A percentile compares a stretch with the other conserved stretches of the same genome.
phyloP scores from a whole-genome alignment of 2,797 vertebrate genomes.

The Hoplostethus mediterraneus region DNA sequence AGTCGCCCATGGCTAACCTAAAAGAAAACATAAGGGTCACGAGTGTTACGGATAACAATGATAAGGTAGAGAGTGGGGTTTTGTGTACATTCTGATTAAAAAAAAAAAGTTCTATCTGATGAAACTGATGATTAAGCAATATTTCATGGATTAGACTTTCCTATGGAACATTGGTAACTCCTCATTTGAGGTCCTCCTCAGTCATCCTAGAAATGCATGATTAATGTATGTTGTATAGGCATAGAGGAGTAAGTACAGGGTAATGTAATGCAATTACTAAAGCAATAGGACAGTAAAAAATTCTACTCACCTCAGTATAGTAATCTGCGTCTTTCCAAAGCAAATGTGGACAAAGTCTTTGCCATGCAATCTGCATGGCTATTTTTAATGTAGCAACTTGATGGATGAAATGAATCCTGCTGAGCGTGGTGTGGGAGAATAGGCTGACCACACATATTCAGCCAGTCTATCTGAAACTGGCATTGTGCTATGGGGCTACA shows the following conservation, averaged over 20 bases:
- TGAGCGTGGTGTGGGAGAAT: slow-evolving; percentile 49
- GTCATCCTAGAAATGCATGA: background rate
- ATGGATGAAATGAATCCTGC: slow-evolving; percentile 50
- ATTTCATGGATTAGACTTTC: background rate
- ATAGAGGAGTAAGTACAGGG: background rate
- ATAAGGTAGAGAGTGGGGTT: background rate
- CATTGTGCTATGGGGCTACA: slow-evolving; percentile 75
- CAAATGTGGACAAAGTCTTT: slow-evolving; percentile 49
- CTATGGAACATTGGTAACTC: background rate
- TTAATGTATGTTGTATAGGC: background rate
- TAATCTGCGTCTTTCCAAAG: slow-evolving; percentile 52
- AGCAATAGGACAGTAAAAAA: background rate
- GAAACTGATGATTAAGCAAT: background rate
- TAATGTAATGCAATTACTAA: slow-evolving; percentile 3
- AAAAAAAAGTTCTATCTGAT: too few species aligned
- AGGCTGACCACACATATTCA: slow-evolving; percentile 76
- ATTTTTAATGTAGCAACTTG: slow-evolving; percentile 55
- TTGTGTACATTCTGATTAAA: too few species aligned
- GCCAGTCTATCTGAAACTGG: slow-evolving; percentile 71
- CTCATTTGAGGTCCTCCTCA: background rate
- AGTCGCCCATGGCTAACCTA: slow-evolving; percentile 75
- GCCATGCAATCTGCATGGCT: slow-evolving; percentile 60
- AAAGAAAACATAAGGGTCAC: background rate
- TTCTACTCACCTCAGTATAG: slow-evolving; percentile 65
- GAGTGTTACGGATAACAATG: background rate